phyloP scores from a whole-genome alignment of 2,888 invertebrate species.

The Plemyria rubiginata region DNA sequence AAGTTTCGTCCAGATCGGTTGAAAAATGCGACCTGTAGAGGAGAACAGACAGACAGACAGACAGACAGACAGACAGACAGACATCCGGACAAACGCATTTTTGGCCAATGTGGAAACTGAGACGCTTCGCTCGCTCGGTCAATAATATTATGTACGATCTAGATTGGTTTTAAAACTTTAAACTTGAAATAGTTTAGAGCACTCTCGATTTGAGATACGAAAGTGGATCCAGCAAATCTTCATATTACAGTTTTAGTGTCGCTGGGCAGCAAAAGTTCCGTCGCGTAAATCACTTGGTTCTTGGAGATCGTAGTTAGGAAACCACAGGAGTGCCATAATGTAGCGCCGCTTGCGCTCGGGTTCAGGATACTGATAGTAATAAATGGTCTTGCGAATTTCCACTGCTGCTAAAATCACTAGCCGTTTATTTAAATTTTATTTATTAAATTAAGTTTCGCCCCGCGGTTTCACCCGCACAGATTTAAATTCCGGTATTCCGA shows the following conservation, averaged over 20 bases:
- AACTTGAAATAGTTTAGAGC: constrained; percentile 14
- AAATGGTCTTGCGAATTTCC: constrained; percentile 60
- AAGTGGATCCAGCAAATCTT: constrained; percentile 54
- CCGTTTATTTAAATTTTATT: constrained; percentile 19
- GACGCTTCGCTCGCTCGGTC: too few relatives aligned
- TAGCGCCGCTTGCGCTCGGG: constrained; percentile 49
- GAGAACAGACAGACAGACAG: too few relatives aligned
- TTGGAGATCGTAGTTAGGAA: constrained; percentile 62
- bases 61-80: too few relatives aligned
- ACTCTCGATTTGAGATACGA: constrained; percentile 35
- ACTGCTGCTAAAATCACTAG: constrained; percentile 51
- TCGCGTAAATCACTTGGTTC: constrained; percentile 62
- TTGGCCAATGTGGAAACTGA: too few relatives aligned
- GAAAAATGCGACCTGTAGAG: too few relatives aligned
- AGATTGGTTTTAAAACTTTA: too few relatives aligned
- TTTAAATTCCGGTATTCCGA: too few relatives aligned
- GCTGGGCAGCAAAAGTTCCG: constrained; percentile 53
- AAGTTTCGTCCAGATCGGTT: too few relatives aligned
- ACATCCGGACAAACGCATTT: too few relatives aligned
- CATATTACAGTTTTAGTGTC: constrained; percentile 55
- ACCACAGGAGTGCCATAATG: constrained; percentile 65
- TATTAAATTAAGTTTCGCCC: too few relatives aligned
- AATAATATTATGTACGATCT: too few relatives aligned
- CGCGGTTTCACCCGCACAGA: too few relatives aligned
- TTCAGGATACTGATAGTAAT: constrained; percentile 62